Conservation (phyloP, 2,113 vertebrate species). For the Numenius arquata region DNA sequence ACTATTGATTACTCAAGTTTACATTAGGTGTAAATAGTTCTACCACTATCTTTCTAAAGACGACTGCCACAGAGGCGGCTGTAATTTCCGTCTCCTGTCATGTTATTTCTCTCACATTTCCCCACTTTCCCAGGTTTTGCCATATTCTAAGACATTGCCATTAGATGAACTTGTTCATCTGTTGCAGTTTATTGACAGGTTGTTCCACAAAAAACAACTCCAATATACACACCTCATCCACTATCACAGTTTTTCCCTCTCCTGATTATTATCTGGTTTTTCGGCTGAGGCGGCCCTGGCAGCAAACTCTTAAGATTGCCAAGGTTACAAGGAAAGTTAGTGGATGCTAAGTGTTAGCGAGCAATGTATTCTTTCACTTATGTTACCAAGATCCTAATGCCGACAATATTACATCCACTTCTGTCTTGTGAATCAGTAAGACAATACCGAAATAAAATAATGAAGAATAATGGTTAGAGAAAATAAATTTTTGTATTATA, state of each 20-base stretch:
- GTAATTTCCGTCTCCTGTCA: not conserved
- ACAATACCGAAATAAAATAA: not conserved
- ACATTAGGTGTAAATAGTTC: not conserved
- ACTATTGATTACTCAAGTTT: not conserved
- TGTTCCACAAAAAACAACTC: not conserved
- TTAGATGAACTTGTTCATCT: not conserved
- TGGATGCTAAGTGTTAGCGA: not conserved
- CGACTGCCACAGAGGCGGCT: not conserved
- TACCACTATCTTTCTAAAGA: not conserved
- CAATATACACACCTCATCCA: not conserved
- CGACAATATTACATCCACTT: not conserved
- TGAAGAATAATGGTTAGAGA: not conserved
- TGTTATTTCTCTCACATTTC: not conserved
- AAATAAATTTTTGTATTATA: not conserved
- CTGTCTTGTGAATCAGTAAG: not conserved
- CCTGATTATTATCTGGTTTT: not conserved
- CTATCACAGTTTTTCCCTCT: not conserved
- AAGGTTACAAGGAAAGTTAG: not conserved
- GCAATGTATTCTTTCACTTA: too few relatives aligned
- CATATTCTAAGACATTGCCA: not conserved
- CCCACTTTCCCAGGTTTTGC: not conserved
- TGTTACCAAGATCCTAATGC: not conserved
- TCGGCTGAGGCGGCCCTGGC: not conserved
- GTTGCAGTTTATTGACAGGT: not conserved
- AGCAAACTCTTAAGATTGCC: not conserved